Percentiles rank a stretch among this genome's conserved stretches.
Evolutionary conservation across 2,113 vertebrate genomes (phyloP).

Genomic region (Ardeotis arabs): DNA sequence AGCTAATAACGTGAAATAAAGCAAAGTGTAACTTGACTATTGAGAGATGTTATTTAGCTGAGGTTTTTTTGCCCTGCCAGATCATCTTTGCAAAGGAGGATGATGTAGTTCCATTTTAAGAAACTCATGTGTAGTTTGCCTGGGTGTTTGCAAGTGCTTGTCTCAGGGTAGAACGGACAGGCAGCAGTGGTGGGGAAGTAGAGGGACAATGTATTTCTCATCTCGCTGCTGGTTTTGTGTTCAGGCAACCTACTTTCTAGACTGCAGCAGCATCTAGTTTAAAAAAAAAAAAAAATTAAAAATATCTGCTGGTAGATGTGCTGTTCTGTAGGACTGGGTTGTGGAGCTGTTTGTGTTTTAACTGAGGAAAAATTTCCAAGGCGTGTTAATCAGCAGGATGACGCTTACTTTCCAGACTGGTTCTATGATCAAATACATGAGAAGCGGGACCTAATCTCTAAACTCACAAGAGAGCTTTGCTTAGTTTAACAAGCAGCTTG

Average conservation of each 20-base stretch:
- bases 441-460: not conserved
- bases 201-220: not conserved
- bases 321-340: not conserved
- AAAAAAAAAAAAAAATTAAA: not conserved
- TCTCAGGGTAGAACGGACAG: not conserved
- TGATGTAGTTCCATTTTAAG: not conserved
- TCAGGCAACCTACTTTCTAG: not conserved
- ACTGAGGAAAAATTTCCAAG: not conserved
- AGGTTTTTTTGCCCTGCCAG: not conserved
- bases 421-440: not conserved
- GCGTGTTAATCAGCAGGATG: not conserved
- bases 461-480: not conserved
- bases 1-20: not conserved
- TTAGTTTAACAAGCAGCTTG: not conserved
- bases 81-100: not conserved
- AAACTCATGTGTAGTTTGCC: not conserved
- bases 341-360: not conserved
- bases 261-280: not conserved
- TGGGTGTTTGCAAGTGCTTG: not conserved
- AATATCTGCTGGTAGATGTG: not conserved
- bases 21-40: not conserved
- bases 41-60: not conserved
- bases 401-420: not conserved
- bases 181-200: not conserved
- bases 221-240: not conserved